Evolutionary conservation across 2,888 invertebrate species (phyloP).

Genomic region (Eucera pruinosa): DNA sequence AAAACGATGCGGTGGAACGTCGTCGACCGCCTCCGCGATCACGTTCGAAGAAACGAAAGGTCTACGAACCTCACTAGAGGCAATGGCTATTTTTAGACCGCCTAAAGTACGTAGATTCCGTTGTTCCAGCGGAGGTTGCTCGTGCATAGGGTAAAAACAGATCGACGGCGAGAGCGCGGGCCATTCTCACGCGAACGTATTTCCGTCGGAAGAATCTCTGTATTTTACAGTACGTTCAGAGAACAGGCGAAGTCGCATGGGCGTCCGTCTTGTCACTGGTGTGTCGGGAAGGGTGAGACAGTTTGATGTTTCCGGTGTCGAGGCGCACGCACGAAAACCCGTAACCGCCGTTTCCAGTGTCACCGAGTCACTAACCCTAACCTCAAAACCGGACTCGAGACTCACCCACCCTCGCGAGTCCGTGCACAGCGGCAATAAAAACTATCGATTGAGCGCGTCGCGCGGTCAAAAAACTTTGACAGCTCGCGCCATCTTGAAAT

Average conservation of each 20-base stretch:
- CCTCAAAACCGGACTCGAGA: constrained; percentile 72
- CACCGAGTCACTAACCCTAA: constrained; percentile 78
- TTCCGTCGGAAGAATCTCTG: neutral
- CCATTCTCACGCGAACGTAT: constrained; percentile 27
- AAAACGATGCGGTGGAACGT: constrained; percentile 4
- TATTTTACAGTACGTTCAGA: too few relatives aligned
- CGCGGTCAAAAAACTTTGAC: constrained; percentile 67
- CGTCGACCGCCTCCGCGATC: constrained; percentile 17
- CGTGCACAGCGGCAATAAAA: constrained; percentile 71
- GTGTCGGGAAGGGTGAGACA: constrained; percentile 16
- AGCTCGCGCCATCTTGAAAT: constrained; percentile 70
- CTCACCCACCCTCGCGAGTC: constrained; percentile 62
- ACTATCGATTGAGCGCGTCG: constrained; percentile 77
- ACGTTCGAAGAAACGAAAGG: constrained; percentile 43
- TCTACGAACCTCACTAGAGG: constrained; percentile 54
- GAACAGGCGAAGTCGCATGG: neutral
- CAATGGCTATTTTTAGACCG: constrained; percentile 58
- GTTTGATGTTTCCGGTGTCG: constrained; percentile 20
- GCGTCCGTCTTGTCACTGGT: constrained; percentile 3
- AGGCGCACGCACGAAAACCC: constrained; percentile 47
- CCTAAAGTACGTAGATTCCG: constrained; percentile 42
- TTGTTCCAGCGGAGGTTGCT: constrained; percentile 30
- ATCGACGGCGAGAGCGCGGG: constrained; percentile 18
- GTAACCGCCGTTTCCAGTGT: constrained; percentile 68
- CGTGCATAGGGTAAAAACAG: constrained; percentile 58